phyloP scores from a whole-genome alignment of 2,113 vertebrate genomes.

The Myotis yumanensis region DNA sequence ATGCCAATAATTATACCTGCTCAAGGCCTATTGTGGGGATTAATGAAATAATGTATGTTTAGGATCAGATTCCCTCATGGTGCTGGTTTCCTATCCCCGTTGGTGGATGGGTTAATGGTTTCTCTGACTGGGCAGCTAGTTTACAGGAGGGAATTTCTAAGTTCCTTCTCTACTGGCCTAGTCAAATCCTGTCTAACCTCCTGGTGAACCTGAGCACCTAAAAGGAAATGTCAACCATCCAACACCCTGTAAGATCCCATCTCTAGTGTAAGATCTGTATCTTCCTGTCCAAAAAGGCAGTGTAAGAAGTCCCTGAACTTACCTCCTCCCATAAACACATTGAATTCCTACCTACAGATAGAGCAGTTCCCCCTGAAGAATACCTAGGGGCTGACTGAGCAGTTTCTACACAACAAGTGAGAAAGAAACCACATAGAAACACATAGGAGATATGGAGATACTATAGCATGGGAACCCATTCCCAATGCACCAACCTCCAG shows the following conservation, averaged over 20 bases:
- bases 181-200: neutral
- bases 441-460: too few relatives aligned
- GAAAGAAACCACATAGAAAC: too few relatives aligned
- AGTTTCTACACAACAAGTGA: too few relatives aligned
- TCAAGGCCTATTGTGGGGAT: constrained; percentile 16
- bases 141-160: neutral
- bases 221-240: neutral
- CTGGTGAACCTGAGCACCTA: constrained; percentile 17
- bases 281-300: neutral
- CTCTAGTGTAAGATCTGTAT: neutral
- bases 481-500: too few relatives aligned
- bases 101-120: neutral
- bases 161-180: neutral
- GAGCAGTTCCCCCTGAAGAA: too few relatives aligned
- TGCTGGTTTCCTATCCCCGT: neutral
- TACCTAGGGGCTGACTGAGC: too few relatives aligned
- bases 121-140: neutral
- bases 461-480: too few relatives aligned
- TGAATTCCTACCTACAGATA: too few relatives aligned
- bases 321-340: too few relatives aligned
- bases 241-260: neutral
- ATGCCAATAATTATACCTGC: neutral
- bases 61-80: neutral
- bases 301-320: too few relatives aligned
- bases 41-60: neutral